Conservation (phyloP, 2,888 invertebrate genomes). For the Heliconius erato region DNA sequence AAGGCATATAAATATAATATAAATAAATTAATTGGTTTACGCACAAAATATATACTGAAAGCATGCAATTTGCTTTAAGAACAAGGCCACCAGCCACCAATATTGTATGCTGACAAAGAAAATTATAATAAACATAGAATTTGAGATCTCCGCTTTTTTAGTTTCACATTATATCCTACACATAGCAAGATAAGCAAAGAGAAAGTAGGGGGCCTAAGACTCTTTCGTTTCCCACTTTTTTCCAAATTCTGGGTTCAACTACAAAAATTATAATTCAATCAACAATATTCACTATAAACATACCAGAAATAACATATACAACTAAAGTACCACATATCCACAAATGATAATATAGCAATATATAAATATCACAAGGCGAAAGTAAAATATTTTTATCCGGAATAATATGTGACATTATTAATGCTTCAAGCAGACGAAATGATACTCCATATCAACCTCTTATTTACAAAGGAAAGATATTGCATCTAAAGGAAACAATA, state of each 20-base stretch:
- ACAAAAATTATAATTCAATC: background rate
- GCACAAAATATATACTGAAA: no score
- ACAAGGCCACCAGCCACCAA: background rate
- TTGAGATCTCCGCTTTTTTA: background rate
- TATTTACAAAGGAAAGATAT: slow-evolving; percentile 25
- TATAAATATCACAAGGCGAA: background rate
- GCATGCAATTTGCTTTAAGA: background rate
- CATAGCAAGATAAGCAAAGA: background rate
- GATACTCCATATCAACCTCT: slow-evolving; percentile 12
- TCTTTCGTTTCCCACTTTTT: no score
- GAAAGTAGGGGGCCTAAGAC: background rate
- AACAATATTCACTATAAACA: background rate
- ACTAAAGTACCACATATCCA: background rate
- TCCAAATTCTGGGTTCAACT: no score
- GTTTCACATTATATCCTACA: background rate
- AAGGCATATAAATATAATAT: background rate
- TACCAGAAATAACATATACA: background rate
- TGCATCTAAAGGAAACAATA: slow-evolving; percentile 25
- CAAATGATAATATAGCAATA: background rate
- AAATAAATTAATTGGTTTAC: background rate
- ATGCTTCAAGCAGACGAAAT: slow-evolving; percentile 34
- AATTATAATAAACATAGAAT: background rate
- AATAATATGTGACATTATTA: slow-evolving; percentile 41
- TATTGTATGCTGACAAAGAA: background rate
- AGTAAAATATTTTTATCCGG: slow-evolving; percentile 16